These are phyloP conservation scores for Bimastos eiseni DNA, from an alignment of 2,888 invertebrate species.

Conservation along the genomic window DNA sequence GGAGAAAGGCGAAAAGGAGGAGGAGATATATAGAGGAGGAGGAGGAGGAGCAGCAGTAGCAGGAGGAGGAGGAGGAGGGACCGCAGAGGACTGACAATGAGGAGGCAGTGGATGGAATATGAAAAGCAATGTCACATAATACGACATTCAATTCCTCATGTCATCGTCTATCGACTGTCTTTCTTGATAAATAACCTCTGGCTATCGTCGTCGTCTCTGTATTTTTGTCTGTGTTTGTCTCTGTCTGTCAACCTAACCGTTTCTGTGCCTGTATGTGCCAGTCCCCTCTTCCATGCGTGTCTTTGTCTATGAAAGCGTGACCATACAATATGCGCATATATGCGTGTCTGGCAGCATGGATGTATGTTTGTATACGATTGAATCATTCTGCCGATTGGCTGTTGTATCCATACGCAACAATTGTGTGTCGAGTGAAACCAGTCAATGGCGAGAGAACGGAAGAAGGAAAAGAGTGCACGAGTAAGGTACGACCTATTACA, in stretches of 20 bases:
- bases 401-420: too few species aligned
- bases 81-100: background rate
- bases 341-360: too few species aligned
- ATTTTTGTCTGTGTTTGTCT: background rate
- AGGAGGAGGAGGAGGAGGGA: background rate
- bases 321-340: background rate
- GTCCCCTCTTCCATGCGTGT: background rate
- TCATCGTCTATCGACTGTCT: background rate
- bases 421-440: too few species aligned
- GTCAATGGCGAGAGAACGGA: too few species aligned
- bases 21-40: too few species aligned
- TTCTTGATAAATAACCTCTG: background rate
- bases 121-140: conserved; percentile 13
- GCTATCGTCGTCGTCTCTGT: background rate
- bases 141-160: background rate
- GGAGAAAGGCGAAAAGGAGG: too few species aligned
- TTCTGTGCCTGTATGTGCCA: background rate
- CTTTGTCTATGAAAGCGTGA: background rate
- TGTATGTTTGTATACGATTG: too few species aligned
- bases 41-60: background rate
- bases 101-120: background rate
- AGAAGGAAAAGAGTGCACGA: too few species aligned
- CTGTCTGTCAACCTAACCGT: background rate
- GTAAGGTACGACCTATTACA: too few species aligned
- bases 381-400: too few species aligned